Percentiles rank a stretch among this genome's conserved stretches.
These are phyloP conservation scores for Euzophera pinguis DNA, from an alignment of 2,888 invertebrate genomes.

Conservation along the genomic window DNA sequence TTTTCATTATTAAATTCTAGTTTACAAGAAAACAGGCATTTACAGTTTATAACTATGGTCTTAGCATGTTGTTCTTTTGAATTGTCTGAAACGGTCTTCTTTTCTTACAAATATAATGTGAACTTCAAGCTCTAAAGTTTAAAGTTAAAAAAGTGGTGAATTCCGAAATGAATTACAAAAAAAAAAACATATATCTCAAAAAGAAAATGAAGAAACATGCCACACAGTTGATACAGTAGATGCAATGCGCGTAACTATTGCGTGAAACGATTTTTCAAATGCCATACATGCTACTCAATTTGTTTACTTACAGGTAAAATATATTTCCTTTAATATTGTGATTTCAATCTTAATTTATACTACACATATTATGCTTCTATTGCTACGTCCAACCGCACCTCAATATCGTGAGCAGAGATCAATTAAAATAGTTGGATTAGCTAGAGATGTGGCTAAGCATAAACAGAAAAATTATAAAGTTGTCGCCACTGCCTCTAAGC, in stretches of 20 bases:
- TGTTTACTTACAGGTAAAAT: not conserved
- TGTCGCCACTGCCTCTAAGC: slow-evolving; percentile 17
- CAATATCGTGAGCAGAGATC: not conserved
- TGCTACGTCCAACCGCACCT: not conserved
- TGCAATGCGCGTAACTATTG: not conserved
- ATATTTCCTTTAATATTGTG: too few relatives aligned
- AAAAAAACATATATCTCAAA: too few relatives aligned
- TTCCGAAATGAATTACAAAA: too few relatives aligned
- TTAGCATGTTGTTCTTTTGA: too few relatives aligned
- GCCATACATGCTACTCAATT: not conserved
- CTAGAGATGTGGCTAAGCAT: not conserved
- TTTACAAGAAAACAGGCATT: not conserved
- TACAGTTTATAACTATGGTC: too few relatives aligned
- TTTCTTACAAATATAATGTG: too few relatives aligned
- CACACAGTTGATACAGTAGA: not conserved
- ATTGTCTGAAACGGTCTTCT: too few relatives aligned
- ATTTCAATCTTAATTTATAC: too few relatives aligned
- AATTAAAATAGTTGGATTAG: not conserved
- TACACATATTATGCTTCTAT: too few relatives aligned
- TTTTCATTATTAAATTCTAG: not conserved
- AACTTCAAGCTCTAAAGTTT: too few relatives aligned
- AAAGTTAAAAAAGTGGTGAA: too few relatives aligned
- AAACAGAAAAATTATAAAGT: not conserved
- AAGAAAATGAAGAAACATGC: too few relatives aligned
- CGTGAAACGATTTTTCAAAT: not conserved